Evolutionary conservation across 1,140 invertebrate genomes (phyloP), one percentile per base, ranked within the genome.

Genomic region (Penaeus japonicus): DNA sequence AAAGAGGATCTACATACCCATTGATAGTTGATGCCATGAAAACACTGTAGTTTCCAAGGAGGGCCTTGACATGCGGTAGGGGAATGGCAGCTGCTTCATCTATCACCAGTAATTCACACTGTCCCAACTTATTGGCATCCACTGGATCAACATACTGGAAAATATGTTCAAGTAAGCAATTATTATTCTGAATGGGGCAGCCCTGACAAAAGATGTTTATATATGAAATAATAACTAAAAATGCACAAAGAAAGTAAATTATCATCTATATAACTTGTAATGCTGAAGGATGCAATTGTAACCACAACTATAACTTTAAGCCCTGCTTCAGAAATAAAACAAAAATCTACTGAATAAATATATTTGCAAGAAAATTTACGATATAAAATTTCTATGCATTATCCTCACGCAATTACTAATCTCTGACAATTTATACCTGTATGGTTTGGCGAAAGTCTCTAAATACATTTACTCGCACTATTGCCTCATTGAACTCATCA

Each of bases 71-170:
- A 91, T 97, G 95, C 0, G 97, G 96, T 73, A 99, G 93, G 0
- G 99, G 99, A 91, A 99, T 99, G 24, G 99, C 99, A 5, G 99
- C 99, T 17, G 99, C 99, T 94, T 99, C 99, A 92, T 99, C 99
- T 90, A 99, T 99, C 32, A 99, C 95, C 54, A 99, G 93, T n/a
- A 99, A 93, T 93, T 99, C 98, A 27, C 98, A 97, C 92, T 98
- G 97, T n/a, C 96, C 96, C 39, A 99, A 93, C 90, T 97, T 96
- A 70, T 95, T 94, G 20, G 95, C 95, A 93, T 99, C 98, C 54
- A 95, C 95, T 30, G 99, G 98, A 91, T 97, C 96, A 92, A 89
- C 70, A 84, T 88, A 89, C 87, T 90, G 75, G 17, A 59, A 80
- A n/a, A 82, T 17, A 12, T 12, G 0, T 47, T 47, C 1, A 47